Evolutionary conservation across 2,797 vertebrate genomes (phyloP).

Genomic region (Clangula hyemalis): DNA sequence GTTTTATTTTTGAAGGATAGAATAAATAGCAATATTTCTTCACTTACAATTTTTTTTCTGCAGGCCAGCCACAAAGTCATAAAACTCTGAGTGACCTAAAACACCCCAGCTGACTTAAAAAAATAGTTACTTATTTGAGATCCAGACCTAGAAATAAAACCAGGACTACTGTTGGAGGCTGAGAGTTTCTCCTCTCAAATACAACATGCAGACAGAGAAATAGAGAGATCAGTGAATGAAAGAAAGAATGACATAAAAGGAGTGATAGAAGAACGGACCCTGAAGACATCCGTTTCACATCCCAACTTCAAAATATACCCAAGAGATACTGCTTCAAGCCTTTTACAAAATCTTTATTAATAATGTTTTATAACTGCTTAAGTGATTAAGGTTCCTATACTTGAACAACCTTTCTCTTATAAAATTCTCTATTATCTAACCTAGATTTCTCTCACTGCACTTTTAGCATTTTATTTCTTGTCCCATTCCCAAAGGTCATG

Average conservation of each 20-base stretch:
- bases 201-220: not conserved
- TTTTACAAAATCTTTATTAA: rapidly evolving
- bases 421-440: not conserved
- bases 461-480: not conserved
- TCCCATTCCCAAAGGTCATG: not conserved
- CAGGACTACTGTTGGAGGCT: not conserved
- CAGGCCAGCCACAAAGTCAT: not conserved
- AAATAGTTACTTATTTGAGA: not conserved
- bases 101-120: not conserved
- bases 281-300: not conserved
- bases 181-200: not conserved
- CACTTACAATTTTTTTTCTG: not conserved
- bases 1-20: not conserved
- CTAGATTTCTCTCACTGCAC: not conserved
- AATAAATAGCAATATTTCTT: not conserved
- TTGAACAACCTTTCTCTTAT: not conserved
- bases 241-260: not conserved
- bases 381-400: not conserved
- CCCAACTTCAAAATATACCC: not conserved
- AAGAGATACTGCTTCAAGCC: not conserved
- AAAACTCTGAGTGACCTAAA: not conserved
- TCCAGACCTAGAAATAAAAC: not conserved
- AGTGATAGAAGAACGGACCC: not conserved
- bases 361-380: not conserved
- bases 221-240: not conserved